Evolutionary conservation across 1,140 invertebrate species (phyloP), one percentile per base, ranked within the genome.

Genomic region (Meteorus sp.): DNA sequence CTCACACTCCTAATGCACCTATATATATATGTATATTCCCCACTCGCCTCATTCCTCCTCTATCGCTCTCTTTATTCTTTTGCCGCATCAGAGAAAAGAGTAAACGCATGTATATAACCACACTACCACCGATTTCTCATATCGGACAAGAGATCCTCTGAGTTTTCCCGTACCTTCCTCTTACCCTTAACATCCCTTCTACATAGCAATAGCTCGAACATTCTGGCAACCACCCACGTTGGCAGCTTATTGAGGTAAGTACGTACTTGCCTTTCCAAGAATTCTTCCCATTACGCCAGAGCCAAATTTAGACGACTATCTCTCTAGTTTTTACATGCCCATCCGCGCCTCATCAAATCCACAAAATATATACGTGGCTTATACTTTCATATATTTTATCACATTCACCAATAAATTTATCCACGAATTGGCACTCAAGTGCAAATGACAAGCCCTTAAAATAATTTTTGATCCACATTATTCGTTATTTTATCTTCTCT

Each of bases 221-320:
- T 57, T 48, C 55, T 57, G 55, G 44, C 55, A 57, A 33, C 44
- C 43, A 47, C 29, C 55, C 44, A 20, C 50, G 50, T 52, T 57
- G 55, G 55, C 55, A 57, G 45, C 55, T 57, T 57, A 57, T 57
- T 57, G 55, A 37, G 55, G 55, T 57, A 57, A 57, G 55, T 57
- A 52, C 31, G 50, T 52, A 57, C 55, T 57, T 57, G n/a, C n/a
- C n/a, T n/a, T 31, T 44, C 50, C 44, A 23, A 6, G 27, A 50
- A 48, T 50, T 57, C 55, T 57, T 57, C 25, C 43, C 13, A 7
- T 37, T 47, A 25, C 44, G 39, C 44, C n/a, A n/a, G 3, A 57
- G 55, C 55, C 55, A 57, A 57, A 57, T 48, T 57, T 57, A 37
- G 22, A 20, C 43, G 41, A 56, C 55, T 50, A 57, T 57, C 45